phyloP scores from a whole-genome alignment of 1,140 invertebrate genomes.

The Polypedilum vanderplanki region DNA sequence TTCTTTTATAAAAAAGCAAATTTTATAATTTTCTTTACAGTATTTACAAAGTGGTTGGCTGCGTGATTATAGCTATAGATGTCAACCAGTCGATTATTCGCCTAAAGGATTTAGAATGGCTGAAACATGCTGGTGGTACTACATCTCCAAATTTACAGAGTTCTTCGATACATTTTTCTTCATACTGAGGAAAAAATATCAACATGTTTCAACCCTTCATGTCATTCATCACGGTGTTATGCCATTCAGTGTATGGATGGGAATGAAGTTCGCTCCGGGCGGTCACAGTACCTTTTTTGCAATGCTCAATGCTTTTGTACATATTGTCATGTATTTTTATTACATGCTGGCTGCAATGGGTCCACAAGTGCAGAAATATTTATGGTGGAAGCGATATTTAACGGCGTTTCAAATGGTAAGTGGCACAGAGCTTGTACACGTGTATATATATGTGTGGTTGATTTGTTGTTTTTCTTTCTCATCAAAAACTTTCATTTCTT shows the following conservation, averaged over 20 bases:
- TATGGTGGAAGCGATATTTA: slow-evolving; percentile 95
- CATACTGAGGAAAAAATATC: slow-evolving; percentile 83
- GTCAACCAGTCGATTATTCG: slow-evolving; percentile 90
- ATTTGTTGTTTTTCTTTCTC: slow-evolving; percentile 37
- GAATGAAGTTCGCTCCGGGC: slow-evolving; percentile 91
- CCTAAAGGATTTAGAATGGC: slow-evolving; percentile 65
- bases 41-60: slow-evolving; percentile 79
- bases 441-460: no score
- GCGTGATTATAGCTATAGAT: slow-evolving; percentile 82
- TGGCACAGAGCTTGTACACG: no score
- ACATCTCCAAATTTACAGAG: slow-evolving; percentile 95
- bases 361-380: slow-evolving; percentile 78
- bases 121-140: slow-evolving; percentile 93
- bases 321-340: slow-evolving; percentile 92
- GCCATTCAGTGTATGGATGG: slow-evolving; percentile 94
- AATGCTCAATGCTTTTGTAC: slow-evolving; percentile 85
- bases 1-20: no score
- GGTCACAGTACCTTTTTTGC: slow-evolving; percentile 90
- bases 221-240: slow-evolving; percentile 94
- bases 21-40: slow-evolving; percentile 45
- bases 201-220: slow-evolving; percentile 87
- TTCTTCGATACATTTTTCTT: slow-evolving; percentile 95
- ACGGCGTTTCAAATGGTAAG: slow-evolving; percentile 86
- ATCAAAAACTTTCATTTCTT: slow-evolving; percentile 20
- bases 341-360: slow-evolving; percentile 89